Evolutionary conservation across 2,888 invertebrate genomes (phyloP).

Genomic region (Emmelina monodactyla): DNA sequence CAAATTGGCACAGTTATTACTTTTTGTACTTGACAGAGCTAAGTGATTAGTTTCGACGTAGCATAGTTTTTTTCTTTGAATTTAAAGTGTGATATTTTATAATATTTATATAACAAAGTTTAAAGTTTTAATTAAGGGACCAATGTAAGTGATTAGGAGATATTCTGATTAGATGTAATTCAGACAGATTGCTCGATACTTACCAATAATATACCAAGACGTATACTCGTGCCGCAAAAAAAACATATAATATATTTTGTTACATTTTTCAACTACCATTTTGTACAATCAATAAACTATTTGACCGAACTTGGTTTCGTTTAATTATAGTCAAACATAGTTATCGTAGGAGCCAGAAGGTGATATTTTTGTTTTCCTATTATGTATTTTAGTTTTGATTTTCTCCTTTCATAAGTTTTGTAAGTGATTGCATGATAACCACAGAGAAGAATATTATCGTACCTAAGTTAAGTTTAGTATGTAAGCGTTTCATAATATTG

Average conservation of each 20-base stretch:
- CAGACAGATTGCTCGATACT: conserved; percentile 38
- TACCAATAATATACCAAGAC: conserved; percentile 50
- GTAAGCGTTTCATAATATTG: conserved; percentile 60
- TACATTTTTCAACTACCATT: conserved; percentile 37
- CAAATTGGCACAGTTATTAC: conserved; percentile 62
- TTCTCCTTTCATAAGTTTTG: conserved; percentile 44
- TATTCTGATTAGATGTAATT: conserved; percentile 51
- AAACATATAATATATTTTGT: conserved; percentile 36
- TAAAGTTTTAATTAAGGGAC: conserved; percentile 65
- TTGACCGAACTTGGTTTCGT: conserved; percentile 44
- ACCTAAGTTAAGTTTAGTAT: conserved; percentile 59
- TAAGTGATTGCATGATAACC: conserved; percentile 54
- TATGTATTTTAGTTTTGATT: conserved; percentile 38
- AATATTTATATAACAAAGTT: conserved; percentile 65
- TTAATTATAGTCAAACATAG: conserved; percentile 31
- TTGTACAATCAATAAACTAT: conserved; percentile 49
- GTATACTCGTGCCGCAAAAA: conserved; percentile 36
- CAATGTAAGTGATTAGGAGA: conserved; percentile 63
- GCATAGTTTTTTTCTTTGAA: conserved; percentile 60
- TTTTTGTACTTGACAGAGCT: conserved; percentile 61
- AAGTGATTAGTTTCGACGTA: conserved; percentile 59
- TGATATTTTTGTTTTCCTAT: conserved; percentile 35
- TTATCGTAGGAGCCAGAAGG: conserved; percentile 35
- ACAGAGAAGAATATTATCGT: conserved; percentile 60
- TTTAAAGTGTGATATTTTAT: conserved; percentile 67